Base-by-base conservation (phyloP, 2,888 invertebrate species). In the Dryomyza anilis region DNA sequence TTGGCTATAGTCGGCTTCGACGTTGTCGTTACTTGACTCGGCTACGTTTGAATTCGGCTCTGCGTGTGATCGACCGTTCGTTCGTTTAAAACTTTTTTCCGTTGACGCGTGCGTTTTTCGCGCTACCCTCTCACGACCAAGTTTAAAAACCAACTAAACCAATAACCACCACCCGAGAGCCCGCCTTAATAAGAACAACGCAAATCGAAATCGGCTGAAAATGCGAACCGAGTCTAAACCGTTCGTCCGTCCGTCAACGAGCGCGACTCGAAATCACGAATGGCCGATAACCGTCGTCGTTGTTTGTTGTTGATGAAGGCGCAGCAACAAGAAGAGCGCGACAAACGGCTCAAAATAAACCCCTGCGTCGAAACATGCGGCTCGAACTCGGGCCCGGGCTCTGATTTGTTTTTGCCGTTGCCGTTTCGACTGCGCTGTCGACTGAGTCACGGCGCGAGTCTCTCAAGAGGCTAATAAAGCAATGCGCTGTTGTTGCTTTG, bases 81-180 rank as follows among this genome's bases (percentile, higher is more conserved):
- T 27, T 21, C 21, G 16, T 43, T 23, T 45, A 10, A 16, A 16
- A 19, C 55, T n/a, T 25, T 39, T 57, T 25, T 39, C n/a, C 50
- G 53, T 53, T 29, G 33, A 52, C 55, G 63, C 63, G 53, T 67
- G 56, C 67, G 48, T 10, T 50, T 23, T 14, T 6, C n/a, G 29
- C 61, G 68, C 79, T 81, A 79, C 81, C 79, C 79, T 79, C 81
- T 80, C 79, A 81, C 81, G 76, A 78, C 81, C 80, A 79, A 78
- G 81, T 81, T 81, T 79, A 79, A 77, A 79, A 78, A 74, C 75
- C 76, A 74, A 79, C 78, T 79, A 78, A 79, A 80, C 78, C 76
- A 76, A 76, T 74, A 78, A 74, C 78, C 76, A 81, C 76, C 75
- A 70, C 69, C 69, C 69, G 70, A 71, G n/a, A n/a, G 71, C 70